These are phyloP conservation scores for Cantharis nigra DNA, from an alignment of 2,888 invertebrate species.

Conservation along the genomic window DNA sequence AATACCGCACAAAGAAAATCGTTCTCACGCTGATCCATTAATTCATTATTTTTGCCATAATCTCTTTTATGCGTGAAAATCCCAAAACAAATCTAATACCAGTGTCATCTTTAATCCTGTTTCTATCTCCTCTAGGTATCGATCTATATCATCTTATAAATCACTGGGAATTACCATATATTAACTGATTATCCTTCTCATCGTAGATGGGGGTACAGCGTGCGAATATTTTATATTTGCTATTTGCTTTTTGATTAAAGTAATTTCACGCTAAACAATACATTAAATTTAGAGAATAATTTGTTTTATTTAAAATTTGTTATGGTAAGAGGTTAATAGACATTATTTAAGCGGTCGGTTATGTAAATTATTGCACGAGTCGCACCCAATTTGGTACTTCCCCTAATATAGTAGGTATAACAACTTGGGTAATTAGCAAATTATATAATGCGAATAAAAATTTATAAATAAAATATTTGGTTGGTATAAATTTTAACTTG, in stretches of 20 bases:
- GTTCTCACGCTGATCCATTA: neutral
- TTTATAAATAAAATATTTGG: neutral
- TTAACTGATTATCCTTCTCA: conserved; percentile 28
- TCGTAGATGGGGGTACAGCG: conserved; percentile 2
- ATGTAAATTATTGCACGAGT: conserved; percentile 4
- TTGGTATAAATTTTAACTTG: neutral
- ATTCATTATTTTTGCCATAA: neutral
- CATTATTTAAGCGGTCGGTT: neutral
- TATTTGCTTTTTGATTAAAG: conserved; percentile 14
- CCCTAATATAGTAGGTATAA: neutral
- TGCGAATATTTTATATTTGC: conserved; percentile 14
- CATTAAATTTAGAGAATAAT: conserved; percentile 12
- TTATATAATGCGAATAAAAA: neutral
- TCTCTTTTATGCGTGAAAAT: conserved; percentile 11
- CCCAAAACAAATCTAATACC: conserved; percentile 11
- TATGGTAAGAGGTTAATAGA: conserved; percentile 21
- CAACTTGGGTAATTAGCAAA: neutral
- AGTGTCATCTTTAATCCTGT: conserved; percentile 22
- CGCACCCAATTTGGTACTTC: neutral
- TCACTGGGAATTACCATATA: conserved; percentile 37
- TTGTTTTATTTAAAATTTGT: conserved; percentile 34
- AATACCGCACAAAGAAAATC: too few relatives aligned
- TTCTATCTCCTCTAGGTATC: conserved; percentile 13
- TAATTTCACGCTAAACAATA: conserved; percentile 11
- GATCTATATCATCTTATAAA: conserved; percentile 33